Base-by-base conservation (phyloP, 2,113 vertebrate genomes). In the Mastomys natalensis region DNA sequence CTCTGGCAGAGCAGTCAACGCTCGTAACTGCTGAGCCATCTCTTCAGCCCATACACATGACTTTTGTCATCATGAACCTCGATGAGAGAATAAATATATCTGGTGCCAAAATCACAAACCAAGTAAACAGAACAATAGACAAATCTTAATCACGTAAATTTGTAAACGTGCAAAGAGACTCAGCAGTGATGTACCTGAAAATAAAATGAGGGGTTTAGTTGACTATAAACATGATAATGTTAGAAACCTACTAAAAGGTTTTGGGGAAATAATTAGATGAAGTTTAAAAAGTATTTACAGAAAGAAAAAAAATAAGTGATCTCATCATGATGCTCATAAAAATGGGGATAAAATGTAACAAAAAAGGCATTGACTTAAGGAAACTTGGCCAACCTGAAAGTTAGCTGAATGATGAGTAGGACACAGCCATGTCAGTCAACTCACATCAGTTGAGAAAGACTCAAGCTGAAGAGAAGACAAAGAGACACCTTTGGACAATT, bases 361-460 rank as follows among this genome's bases (percentile, higher is more conserved):
- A 87, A n/a, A 48, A 15, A 5, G 26, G 70, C 66, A 72, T 45
- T 84, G 34, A 40, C 1, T 4, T 48, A 43, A 72, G 16, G 55
- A 95, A 60, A 88, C 58, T 0, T 24, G 17, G 37, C 7, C 37
- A 29, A 58, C 58, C 8, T 77, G 37, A 62, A 77, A 90, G 55
- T 81, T 53, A 89, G 45, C 64, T 86, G 64, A 34, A 55, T 62
- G 72, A 3, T 84, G 60, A 78, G 31, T 62, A 19, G 24, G 26
- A 48, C 26, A 55, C 40, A 90, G 17, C 2, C 60, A 70, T 45
- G 12, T 89, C 51, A 92, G 5, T 76, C 43, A 72, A 77, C 4
- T 87, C 43, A 82, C 15, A 94, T 29, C 22, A 82, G 68, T 16
- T 76, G 89, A 87, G 40, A 93, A 94, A 72, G 70, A 72, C 37